phyloP scores from a whole-genome alignment of 2,113 vertebrate genomes.

The Bubo scandiacus region DNA sequence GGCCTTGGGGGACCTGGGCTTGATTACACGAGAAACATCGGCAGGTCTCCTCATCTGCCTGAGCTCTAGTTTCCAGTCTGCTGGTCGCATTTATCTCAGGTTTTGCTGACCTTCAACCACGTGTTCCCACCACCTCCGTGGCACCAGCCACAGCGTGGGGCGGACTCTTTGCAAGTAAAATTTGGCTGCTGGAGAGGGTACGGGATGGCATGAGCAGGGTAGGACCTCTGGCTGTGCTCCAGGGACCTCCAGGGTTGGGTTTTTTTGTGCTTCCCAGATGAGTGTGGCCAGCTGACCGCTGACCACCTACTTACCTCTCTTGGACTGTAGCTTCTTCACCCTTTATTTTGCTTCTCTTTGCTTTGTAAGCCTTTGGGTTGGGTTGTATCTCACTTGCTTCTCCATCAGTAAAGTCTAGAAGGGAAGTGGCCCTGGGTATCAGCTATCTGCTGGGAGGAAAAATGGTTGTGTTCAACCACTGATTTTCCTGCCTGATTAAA shows the following conservation, averaged over 20 bases:
- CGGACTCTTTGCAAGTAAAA: neutral
- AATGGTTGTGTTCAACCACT: neutral
- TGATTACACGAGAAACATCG: neutral
- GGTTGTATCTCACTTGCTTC: neutral
- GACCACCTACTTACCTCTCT: neutral
- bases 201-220: neutral
- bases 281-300: neutral
- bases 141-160: rapidly evolving
- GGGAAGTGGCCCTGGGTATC: no score
- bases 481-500: neutral
- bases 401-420: neutral
- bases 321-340: neutral
- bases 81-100: neutral
- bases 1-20: neutral
- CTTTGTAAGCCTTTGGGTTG: neutral
- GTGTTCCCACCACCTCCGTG: neutral
- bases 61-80: neutral
- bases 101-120: neutral
- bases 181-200: rapidly evolving
- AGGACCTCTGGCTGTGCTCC: neutral
- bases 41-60: neutral
- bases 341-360: neutral
- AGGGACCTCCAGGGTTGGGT: neutral
- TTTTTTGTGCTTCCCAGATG: neutral
- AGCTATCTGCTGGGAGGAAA: neutral